Evolutionary conservation across 2,113 vertebrate genomes (phyloP).

Genomic region (Sinocyclocheilus grahami): DNA sequence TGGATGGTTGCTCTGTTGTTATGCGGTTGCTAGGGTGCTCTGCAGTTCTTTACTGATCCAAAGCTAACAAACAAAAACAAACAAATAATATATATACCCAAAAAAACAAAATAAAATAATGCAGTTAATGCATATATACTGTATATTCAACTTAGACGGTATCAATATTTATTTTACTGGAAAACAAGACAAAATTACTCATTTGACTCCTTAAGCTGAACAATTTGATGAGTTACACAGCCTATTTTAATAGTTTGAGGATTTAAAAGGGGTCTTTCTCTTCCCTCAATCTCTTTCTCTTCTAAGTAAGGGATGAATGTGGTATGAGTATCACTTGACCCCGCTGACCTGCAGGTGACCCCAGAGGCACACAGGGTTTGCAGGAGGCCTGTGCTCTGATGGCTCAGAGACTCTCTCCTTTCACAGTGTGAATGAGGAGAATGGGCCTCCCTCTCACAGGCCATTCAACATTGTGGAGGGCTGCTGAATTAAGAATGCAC

Average conservation of each 20-base stretch:
- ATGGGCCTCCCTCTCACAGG: slow-evolving; percentile 51
- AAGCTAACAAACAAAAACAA: background rate
- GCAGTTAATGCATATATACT: background rate
- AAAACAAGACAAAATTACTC: background rate
- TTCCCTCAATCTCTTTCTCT: slow-evolving; percentile 7
- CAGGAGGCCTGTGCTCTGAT: slow-evolving; percentile 50
- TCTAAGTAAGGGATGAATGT: slow-evolving; percentile 65
- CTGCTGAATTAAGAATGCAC: slow-evolving; percentile 45
- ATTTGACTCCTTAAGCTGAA: background rate
- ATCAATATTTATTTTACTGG: background rate
- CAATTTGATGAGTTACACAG: background rate
- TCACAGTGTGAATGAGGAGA: slow-evolving; percentile 62
- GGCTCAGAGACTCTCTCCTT: slow-evolving; percentile 61
- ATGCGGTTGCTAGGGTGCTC: background rate
- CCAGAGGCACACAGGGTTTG: slow-evolving; percentile 56
- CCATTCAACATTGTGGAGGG: slow-evolving; percentile 43
- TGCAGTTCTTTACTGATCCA: background rate
- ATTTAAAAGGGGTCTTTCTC: background rate
- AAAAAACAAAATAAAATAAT: no score
- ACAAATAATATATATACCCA: background rate
- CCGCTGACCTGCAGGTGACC: slow-evolving; percentile 66
- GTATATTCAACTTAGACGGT: no score
- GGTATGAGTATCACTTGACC: slow-evolving; percentile 76
- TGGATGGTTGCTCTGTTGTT: background rate
- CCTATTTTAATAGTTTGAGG: background rate